phyloP scores from a whole-genome alignment of 2,113 vertebrate genomes.

The Atrichornis clamosus region DNA sequence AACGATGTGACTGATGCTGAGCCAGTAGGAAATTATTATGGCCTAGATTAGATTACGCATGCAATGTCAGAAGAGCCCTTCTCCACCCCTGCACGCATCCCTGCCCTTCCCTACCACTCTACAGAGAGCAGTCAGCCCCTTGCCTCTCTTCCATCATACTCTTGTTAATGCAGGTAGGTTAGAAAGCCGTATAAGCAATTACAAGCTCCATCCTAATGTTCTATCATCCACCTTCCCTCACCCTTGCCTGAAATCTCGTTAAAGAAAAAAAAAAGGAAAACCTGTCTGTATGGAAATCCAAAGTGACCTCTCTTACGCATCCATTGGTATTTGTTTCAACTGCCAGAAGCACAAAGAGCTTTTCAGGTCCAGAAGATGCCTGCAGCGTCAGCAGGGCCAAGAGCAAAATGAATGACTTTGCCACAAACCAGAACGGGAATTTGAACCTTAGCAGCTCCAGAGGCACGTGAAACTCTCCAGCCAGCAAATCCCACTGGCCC shows the following conservation, averaged over 20 bases:
- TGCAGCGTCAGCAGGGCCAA: accelerated
- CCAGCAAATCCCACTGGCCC: not conserved
- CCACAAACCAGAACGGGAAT: not conserved
- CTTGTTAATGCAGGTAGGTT: not conserved
- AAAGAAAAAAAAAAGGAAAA: not conserved
- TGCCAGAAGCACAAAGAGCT: not conserved
- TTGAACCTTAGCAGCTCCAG: not conserved
- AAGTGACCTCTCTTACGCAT: not conserved
- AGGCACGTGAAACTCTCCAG: not conserved
- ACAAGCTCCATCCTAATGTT: not conserved
- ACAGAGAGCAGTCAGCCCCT: not conserved
- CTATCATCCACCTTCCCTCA: not conserved
- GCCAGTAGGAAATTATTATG: slow-evolving; percentile 18
- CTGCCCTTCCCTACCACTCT: not conserved
- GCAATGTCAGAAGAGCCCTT: not conserved
- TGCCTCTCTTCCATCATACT: not conserved
- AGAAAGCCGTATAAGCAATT: slow-evolving; percentile 2
- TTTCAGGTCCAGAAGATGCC: not conserved
- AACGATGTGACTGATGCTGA: not conserved
- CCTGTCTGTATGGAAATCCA: not conserved
- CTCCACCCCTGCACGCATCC: not conserved
- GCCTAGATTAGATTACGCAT: not conserved
- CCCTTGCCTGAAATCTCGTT: not conserved
- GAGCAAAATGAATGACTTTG: not conserved
- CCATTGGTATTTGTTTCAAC: not conserved